Conservation (phyloP, 2,797 vertebrate genomes). For the Podargus strigoides region DNA sequence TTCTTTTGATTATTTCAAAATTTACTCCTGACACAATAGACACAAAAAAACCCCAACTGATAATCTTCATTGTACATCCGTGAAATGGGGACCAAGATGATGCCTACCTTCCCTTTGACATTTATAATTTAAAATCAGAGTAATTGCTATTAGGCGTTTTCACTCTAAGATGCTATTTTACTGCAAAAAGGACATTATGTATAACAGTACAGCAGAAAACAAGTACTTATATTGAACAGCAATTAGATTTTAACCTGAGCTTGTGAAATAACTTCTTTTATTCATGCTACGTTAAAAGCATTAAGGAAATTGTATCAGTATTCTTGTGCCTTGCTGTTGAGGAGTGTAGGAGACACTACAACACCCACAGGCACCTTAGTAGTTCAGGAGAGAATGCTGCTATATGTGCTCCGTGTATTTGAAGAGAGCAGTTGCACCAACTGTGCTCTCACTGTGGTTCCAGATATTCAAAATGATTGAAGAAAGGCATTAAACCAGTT, state of each 20-base stretch:
- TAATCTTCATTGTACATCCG: neutral
- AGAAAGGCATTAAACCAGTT: neutral
- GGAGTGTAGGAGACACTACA: neutral
- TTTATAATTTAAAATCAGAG: neutral
- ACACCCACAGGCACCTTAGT: fast-evolving
- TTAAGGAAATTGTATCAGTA: neutral
- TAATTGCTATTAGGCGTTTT: neutral
- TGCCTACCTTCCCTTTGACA: neutral
- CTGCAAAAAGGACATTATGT: neutral
- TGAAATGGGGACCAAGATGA: neutral
- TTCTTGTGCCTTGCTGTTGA: neutral
- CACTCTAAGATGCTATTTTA: neutral
- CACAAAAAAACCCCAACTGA: neutral
- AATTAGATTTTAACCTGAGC: too few relatives aligned
- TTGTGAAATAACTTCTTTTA: too few relatives aligned
- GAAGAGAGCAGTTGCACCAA: neutral
- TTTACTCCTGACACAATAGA: neutral
- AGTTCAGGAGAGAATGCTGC: too few relatives aligned
- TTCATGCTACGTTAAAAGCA: neutral
- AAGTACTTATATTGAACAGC: neutral
- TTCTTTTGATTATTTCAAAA: neutral
- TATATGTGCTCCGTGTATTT: neutral
- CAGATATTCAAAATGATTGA: neutral
- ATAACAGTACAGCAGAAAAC: neutral
- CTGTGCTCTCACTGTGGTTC: neutral